Base-by-base conservation (phyloP, 2,113 vertebrate genomes). In the Nannobrachium achirus region DNA sequence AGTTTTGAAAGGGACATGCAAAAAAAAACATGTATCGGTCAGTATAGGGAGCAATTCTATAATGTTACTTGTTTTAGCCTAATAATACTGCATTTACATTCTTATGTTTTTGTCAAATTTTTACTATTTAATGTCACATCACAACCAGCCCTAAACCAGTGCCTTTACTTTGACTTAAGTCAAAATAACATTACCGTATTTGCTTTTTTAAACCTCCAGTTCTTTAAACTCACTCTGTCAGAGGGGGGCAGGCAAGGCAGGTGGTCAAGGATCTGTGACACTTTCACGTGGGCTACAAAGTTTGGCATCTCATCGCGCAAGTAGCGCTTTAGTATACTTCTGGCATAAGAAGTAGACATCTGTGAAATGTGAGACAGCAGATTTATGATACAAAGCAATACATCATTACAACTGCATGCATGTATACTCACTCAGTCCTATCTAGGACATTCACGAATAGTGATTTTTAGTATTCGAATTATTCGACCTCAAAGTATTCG, bases 211-310 rank as follows among this genome's bases (percentile, higher is more conserved):
- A 33, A 33, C 25, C 25, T 33, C 25, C 25, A 33, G 25, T 33
- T 33, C 25, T 4, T 33, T 33, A 7, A 42, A 33, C 79, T 56
- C 73, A 93, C 92, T 88, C 63, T 73, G 86, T 93, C 92, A 7
- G 86, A 66, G 38, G 41, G 7, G 2, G 92, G 92, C 75, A 93
- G 63, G 61, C 92, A 93, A 0, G 83, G 63, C 63, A 93, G 87
- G 49, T 91, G 7, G 25, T 67, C 3, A 0, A 92, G 1, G 10
- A 93, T 81, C 9, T 89, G 82, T 59, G 19, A 87, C 15, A 77
- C 81, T 89, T 84, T 91, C 69, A 93, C 82, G 1, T 0, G 75
- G 48, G 7, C 16, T 10, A 78, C 82, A 8, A 90, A 83, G 3
- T 1, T 33, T 6, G 71, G 14, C 90, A 92, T 79, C 0, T 81